phyloP scores from a whole-genome alignment of 2,797 vertebrate genomes.

The Halcyon smyrnensis region DNA sequence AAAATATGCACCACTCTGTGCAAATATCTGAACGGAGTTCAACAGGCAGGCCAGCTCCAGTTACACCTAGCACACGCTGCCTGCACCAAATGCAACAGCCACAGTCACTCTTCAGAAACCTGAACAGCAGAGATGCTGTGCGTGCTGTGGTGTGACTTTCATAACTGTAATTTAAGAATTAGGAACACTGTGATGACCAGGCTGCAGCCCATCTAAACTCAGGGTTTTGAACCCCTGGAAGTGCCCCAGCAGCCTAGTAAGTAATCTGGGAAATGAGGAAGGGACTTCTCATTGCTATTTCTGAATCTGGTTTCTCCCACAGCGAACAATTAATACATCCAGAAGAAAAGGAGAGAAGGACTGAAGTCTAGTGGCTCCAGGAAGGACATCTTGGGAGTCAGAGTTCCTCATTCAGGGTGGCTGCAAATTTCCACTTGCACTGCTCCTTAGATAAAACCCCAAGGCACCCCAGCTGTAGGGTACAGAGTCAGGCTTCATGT shows the following conservation, averaged over 20 bases:
- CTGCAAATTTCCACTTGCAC: not conserved
- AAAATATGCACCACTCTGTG: not conserved
- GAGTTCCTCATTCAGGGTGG: not conserved
- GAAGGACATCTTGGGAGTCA: not conserved
- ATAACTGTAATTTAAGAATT: not conserved
- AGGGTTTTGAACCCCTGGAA: not conserved
- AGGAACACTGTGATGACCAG: not conserved
- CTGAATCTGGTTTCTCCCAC: not conserved
- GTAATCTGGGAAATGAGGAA: not conserved
- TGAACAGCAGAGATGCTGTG: not conserved
- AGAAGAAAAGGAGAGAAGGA: not conserved
- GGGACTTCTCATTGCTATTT: not conserved
- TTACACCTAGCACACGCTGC: not conserved
- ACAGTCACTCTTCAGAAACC: not conserved
- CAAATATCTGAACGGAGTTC: not conserved
- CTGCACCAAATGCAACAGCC: not conserved
- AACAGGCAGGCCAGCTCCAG: not conserved
- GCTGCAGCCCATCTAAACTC: not conserved
- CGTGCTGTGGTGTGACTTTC: not conserved
- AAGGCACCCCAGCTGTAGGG: not conserved
- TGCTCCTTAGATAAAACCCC: not conserved
- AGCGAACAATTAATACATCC: not conserved
- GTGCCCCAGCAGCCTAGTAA: not conserved
- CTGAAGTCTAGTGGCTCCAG: not conserved
- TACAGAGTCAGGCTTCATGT: not conserved